These are phyloP conservation scores for Paralvinella palmiformis DNA, from an alignment of 1,140 invertebrate species.

Conservation along the genomic window DNA sequence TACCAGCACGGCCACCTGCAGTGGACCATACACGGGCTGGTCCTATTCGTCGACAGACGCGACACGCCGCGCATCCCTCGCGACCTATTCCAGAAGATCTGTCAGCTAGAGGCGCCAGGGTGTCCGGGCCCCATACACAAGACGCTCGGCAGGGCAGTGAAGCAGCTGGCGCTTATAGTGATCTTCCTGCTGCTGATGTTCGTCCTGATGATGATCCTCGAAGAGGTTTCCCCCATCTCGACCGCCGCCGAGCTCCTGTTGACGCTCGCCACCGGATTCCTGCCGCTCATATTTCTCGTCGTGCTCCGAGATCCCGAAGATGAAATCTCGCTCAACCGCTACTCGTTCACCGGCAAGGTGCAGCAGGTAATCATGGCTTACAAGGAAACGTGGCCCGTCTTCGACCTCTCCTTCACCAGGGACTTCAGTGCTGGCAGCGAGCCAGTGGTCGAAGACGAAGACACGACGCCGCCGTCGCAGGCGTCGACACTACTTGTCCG, in stretches of 20 bases:
- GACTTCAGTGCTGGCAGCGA: background rate
- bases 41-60: conserved; percentile 16
- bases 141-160: background rate
- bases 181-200: conserved; percentile 13
- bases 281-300: conserved; percentile 6
- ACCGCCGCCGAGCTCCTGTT: conserved; percentile 10
- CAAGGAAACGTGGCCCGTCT: conserved; percentile 14
- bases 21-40: conserved; percentile 11
- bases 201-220: conserved; percentile 8
- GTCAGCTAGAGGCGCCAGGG: conserved; percentile 8
- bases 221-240: background rate
- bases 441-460: background rate
- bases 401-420: conserved; percentile 8
- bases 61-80: conserved; percentile 15
- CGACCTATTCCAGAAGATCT: conserved; percentile 13
- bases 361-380: conserved; percentile 7
- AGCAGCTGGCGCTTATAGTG: background rate
- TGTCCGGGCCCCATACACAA: conserved; percentile 16
- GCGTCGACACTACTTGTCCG: no score
- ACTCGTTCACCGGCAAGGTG: conserved; percentile 4
- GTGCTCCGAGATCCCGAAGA: background rate
- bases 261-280: conserved; percentile 2
- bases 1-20: conserved; percentile 7
- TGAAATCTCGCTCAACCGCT: conserved; percentile 8
- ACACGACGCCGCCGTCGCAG: background rate